Evolutionary conservation across 2,888 invertebrate species (phyloP), one percentile per base, ranked within the genome.

Genomic region (Ditula angustiorana): DNA sequence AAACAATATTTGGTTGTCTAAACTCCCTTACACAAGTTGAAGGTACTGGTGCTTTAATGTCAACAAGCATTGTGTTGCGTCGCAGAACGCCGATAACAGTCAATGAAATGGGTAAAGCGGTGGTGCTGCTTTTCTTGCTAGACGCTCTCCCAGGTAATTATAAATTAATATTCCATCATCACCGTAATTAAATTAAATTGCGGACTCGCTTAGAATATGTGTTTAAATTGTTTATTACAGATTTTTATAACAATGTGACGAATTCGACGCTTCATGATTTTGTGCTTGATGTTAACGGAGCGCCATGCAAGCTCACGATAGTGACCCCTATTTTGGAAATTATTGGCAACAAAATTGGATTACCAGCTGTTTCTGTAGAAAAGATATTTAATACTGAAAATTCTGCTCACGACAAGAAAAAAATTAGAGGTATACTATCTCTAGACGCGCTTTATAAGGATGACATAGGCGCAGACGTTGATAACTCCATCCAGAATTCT

Each of bases 101-200:
- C 47, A 13, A 26, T 47, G 66, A 57, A 53, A 80, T 80, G 80
- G 70, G 73, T 28, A 72, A 71, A 21, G 72, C 76, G n/a, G 66
- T 73, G 8, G 78, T 83, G 28, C 75, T 82, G 35, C 69, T 83
- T 33, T 80, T 83, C 60, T 61, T 83, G 47, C 68, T 83, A 58
- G 82, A 83, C 26, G 71, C 74, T 58, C 60, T 82, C 21, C 61
- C 79, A 61, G 83, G 83, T 82, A 72, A 74, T 52, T 66, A 58
- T 37, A 16, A 16, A 7, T 65, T 46, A 35, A 62, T 49, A 8
- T 24, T 3, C 41, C 23, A 24, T 21, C 19, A 61, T 26, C 4
- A 26, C 26, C 26, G 26, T 26, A 26, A 3, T 5, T 26, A 26
- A 26, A 26, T 26, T 26, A n/a, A n/a, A n/a, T n/a, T n/a, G n/a